These are phyloP conservation scores for Tragelaphus strepsiceros DNA, from an alignment of 2,113 vertebrate species.

Conservation along the genomic window DNA sequence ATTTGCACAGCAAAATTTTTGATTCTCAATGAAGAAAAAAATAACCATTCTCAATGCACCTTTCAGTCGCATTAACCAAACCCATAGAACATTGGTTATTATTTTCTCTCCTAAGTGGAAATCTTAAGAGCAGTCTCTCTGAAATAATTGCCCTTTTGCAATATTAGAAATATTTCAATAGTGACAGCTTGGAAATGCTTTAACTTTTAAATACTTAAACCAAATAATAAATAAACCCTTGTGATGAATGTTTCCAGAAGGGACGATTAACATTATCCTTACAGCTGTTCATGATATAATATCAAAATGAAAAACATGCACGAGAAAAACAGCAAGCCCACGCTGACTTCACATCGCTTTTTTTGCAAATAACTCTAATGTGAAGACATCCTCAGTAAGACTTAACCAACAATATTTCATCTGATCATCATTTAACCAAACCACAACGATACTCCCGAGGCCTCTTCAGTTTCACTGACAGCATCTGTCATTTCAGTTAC, in stretches of 20 bases:
- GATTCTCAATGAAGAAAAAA: neutral
- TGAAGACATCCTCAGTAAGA: constrained; percentile 79
- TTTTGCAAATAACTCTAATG: constrained; percentile 71
- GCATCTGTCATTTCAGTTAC: constrained; percentile 74
- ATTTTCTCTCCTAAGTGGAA: constrained; percentile 62
- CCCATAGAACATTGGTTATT: neutral
- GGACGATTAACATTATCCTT: constrained; percentile 82
- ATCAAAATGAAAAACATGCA: constrained; percentile 84
- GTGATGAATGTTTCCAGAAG: constrained; percentile 86
- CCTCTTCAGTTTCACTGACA: constrained; percentile 80
- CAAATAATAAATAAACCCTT: constrained; percentile 81
- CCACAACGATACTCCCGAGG: constrained; percentile 75
- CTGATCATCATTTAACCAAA: constrained; percentile 80
- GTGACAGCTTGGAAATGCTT: constrained; percentile 84
- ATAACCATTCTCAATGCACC: neutral
- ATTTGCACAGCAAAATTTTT: neutral
- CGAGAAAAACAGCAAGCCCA: constrained; percentile 65
- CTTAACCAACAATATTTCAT: constrained; percentile 78
- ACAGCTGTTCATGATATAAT: constrained; percentile 87
- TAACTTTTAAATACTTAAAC: constrained; percentile 84
- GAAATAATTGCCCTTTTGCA: constrained; percentile 77
- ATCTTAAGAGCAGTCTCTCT: constrained; percentile 50
- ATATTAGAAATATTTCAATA: constrained; percentile 80
- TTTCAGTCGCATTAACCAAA: neutral
- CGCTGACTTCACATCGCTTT: constrained; percentile 69